These are phyloP conservation scores for Anorthoa munda DNA, from an alignment of 2,888 invertebrate species.

Conservation along the genomic window DNA sequence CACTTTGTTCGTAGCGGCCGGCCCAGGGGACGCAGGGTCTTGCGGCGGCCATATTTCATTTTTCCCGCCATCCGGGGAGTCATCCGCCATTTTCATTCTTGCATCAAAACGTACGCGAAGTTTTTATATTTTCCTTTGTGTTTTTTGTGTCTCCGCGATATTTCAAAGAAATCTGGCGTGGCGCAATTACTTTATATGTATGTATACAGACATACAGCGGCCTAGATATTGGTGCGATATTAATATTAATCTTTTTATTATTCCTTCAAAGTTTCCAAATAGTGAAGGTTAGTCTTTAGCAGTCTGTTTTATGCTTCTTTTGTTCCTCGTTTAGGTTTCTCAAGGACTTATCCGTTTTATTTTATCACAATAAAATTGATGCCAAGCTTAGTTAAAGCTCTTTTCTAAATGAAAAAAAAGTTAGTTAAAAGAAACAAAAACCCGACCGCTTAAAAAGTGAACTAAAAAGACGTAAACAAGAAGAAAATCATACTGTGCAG, in stretches of 20 bases:
- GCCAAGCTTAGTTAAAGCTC: slow-evolving; percentile 13
- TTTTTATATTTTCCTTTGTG: slow-evolving; percentile 70
- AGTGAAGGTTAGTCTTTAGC: background rate
- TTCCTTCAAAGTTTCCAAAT: slow-evolving; percentile 16
- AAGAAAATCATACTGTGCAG: too few relatives aligned
- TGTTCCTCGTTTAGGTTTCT: slow-evolving; percentile 6
- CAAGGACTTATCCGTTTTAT: slow-evolving; percentile 23
- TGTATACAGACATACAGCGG: background rate
- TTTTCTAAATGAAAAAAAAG: slow-evolving; percentile 29
- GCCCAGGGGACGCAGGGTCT: slow-evolving; percentile 65
- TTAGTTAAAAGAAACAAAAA: too few relatives aligned
- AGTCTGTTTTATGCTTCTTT: slow-evolving; percentile 7
- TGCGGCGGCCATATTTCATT: slow-evolving; percentile 84
- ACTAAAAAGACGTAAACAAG: too few relatives aligned
- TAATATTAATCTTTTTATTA: slow-evolving; percentile 44
- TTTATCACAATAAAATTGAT: slow-evolving; percentile 31
- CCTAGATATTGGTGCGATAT: slow-evolving; percentile 34
- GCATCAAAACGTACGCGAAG: slow-evolving; percentile 72
- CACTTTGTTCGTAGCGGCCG: slow-evolving; percentile 57
- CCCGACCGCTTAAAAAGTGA: too few relatives aligned
- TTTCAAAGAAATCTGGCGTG: slow-evolving; percentile 53
- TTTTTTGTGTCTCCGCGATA: slow-evolving; percentile 48
- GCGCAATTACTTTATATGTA: slow-evolving; percentile 40
- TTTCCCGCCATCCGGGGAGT: slow-evolving; percentile 78
- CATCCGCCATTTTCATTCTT: slow-evolving; percentile 81